These are phyloP conservation scores for Leucoraja erinaceus DNA, from an alignment of 2,113 vertebrate genomes.

Conservation along the genomic window DNA sequence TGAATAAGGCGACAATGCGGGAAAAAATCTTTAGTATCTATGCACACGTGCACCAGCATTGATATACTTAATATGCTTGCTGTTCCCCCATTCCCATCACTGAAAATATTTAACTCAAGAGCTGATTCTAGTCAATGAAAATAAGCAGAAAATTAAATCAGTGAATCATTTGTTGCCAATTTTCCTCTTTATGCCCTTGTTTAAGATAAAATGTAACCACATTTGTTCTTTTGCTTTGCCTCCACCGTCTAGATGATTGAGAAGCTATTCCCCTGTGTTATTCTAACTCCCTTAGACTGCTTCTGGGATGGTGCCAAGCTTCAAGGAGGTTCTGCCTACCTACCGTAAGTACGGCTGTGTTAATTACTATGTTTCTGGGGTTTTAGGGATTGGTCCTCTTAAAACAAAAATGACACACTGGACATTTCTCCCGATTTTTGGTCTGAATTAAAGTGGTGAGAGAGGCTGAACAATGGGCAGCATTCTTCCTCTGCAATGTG, in stretches of 20 bases:
- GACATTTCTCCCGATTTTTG: slow-evolving; percentile 29
- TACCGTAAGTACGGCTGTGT: slow-evolving; percentile 76
- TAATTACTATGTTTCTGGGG: slow-evolving; percentile 48
- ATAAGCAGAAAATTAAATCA: background rate
- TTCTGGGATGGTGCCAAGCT: slow-evolving; percentile 98
- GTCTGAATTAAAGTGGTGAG: slow-evolving; percentile 56
- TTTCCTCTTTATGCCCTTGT: background rate
- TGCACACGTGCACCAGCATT: background rate
- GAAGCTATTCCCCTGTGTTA: slow-evolving; percentile 97
- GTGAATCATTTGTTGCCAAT: background rate
- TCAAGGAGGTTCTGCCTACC: slow-evolving; percentile 92
- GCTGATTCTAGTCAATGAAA: background rate
- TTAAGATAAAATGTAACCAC: background rate
- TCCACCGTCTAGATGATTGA: slow-evolving; percentile 80
- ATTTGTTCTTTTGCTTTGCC: background rate
- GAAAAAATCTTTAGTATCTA: background rate
- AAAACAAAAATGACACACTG: slow-evolving; percentile 5
- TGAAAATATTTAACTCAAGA: background rate
- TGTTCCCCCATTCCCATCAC: background rate
- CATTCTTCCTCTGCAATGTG: slow-evolving; percentile 94
- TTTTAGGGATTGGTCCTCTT: slow-evolving; percentile 39
- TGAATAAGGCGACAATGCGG: background rate
- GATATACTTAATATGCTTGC: background rate
- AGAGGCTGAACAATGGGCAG: slow-evolving; percentile 71
- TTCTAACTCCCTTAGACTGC: slow-evolving; percentile 93